phyloP scores from a whole-genome alignment of 1,140 invertebrate species.

The Phocides pigmalion region DNA sequence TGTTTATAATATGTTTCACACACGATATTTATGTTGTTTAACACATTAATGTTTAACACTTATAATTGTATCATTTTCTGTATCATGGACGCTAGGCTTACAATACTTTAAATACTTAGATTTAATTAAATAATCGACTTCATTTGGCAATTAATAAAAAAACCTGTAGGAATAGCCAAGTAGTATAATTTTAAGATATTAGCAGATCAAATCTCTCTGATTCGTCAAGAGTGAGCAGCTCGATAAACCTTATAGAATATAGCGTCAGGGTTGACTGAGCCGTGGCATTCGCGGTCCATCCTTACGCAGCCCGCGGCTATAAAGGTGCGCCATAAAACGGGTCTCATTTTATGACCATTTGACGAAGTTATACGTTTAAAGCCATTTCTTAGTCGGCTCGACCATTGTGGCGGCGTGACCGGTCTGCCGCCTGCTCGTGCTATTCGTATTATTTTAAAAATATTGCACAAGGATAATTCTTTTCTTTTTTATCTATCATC shows the following conservation, averaged over 20 bases:
- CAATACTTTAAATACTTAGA: background rate
- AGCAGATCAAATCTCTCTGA: slow-evolving; percentile 10
- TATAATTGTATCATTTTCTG: no score
- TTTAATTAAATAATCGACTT: slow-evolving; percentile 6
- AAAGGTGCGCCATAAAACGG: slow-evolving; percentile 80
- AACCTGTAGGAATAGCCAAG: background rate
- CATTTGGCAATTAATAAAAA: background rate
- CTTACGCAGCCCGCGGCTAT: slow-evolving; percentile 72
- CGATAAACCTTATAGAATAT: slow-evolving; percentile 11
- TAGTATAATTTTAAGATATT: slow-evolving; percentile 5
- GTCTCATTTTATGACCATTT: slow-evolving; percentile 79
- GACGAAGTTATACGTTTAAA: slow-evolving; percentile 80
- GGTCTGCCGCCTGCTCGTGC: slow-evolving; percentile 53
- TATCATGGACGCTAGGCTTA: no score
- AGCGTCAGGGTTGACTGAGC: slow-evolving; percentile 37
- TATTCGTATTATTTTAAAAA: slow-evolving; percentile 64
- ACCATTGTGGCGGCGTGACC: slow-evolving; percentile 74
- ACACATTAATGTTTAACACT: no score
- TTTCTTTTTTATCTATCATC: slow-evolving; percentile 32
- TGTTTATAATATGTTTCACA: no score
- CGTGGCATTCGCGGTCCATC: slow-evolving; percentile 68
- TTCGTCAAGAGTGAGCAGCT: slow-evolving; percentile 12
- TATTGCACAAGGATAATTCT: slow-evolving; percentile 49
- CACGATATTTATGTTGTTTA: no score
- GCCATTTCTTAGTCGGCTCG: slow-evolving; percentile 68